Evolutionary conservation across 2,888 invertebrate genomes (phyloP).

Genomic region (Dynastes hyllus): DNA sequence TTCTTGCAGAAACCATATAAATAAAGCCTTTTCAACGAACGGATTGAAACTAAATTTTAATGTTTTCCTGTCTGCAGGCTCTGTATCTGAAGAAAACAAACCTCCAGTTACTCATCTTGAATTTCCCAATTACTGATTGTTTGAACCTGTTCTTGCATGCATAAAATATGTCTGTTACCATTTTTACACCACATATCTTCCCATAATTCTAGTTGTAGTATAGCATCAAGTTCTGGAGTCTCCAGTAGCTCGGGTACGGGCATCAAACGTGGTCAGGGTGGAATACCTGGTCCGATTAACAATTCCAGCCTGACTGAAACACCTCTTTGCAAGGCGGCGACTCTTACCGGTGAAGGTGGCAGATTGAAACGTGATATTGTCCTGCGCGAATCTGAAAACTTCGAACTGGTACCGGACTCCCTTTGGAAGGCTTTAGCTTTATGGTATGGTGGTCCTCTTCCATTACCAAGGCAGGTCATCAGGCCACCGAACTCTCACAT

Average conservation of each 20-base stretch:
- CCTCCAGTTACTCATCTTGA: too few species aligned
- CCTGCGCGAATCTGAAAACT: slow-evolving; percentile 86
- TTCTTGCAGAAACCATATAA: too few species aligned
- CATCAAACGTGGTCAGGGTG: slow-evolving; percentile 64
- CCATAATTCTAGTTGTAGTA: slow-evolving; percentile 65
- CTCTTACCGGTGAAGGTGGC: slow-evolving; percentile 90
- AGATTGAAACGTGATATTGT: slow-evolving; percentile 83
- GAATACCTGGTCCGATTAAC: slow-evolving; percentile 83
- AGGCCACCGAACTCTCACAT: slow-evolving; percentile 77
- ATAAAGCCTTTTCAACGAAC: too few species aligned
- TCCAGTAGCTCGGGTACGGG: slow-evolving; percentile 75
- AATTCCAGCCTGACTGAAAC: slow-evolving; percentile 79
- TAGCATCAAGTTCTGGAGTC: slow-evolving; percentile 77
- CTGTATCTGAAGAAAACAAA: too few species aligned
- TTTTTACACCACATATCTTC: neutral
- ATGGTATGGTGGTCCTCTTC: slow-evolving; percentile 86
- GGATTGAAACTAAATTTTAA: too few species aligned
- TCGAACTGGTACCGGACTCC: slow-evolving; percentile 89
- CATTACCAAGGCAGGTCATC: slow-evolving; percentile 88
- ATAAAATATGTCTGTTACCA: neutral
- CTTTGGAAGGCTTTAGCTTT: slow-evolving; percentile 90
- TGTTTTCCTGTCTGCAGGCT: too few species aligned
- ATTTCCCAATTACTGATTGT: neutral
- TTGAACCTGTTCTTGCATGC: neutral
- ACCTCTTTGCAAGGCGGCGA: slow-evolving; percentile 75